phyloP scores from a whole-genome alignment of 2,113 vertebrate species.

The Hassar affinis region DNA sequence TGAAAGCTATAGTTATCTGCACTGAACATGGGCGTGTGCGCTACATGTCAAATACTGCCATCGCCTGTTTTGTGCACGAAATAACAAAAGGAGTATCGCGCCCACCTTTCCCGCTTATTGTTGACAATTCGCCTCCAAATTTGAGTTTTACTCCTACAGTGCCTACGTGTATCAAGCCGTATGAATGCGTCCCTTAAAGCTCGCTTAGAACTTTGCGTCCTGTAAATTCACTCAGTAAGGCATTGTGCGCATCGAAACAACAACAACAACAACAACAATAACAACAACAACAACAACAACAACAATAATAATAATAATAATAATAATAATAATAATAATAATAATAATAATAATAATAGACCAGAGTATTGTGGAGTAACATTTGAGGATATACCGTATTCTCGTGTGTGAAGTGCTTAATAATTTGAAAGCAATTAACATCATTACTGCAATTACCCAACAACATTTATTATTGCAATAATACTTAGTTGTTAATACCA shows the following conservation, averaged over 20 bases:
- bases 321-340: too few relatives aligned
- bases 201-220: conserved; percentile 66
- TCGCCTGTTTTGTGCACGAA: conserved; percentile 41
- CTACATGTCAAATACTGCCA: conserved; percentile 50
- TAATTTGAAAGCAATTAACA: neutral
- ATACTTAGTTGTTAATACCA: conserved; percentile 54
- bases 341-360: too few relatives aligned
- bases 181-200: conserved; percentile 67
- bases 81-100: conserved; percentile 28
- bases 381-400: neutral
- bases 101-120: neutral
- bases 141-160: conserved; percentile 48
- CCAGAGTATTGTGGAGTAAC: too few relatives aligned
- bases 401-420: neutral
- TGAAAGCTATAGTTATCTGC: conserved; percentile 32
- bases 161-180: too few relatives aligned
- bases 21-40: conserved; percentile 20
- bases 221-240: conserved; percentile 77
- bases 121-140: conserved; percentile 42
- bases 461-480: neutral
- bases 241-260: conserved; percentile 70
- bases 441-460: neutral
- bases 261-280: conserved; percentile 58
- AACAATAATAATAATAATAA: neutral
- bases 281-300: neutral